These are phyloP conservation scores for Merluccius polli DNA, from an alignment of 2,797 vertebrate genomes.

Conservation along the genomic window DNA sequence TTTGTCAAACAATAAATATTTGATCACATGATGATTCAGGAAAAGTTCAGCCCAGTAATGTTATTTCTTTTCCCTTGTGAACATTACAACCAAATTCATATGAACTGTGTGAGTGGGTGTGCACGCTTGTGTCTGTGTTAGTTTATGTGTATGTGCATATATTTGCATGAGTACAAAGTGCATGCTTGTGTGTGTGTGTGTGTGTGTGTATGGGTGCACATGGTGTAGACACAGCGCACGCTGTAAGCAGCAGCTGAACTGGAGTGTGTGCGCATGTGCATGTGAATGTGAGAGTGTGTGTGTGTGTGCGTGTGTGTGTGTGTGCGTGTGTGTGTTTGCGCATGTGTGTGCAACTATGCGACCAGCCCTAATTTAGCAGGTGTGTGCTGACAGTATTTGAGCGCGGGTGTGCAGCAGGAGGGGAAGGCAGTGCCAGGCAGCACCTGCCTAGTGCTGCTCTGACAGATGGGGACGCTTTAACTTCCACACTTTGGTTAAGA, in stretches of 20 bases:
- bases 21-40: neutral
- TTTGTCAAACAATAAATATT: neutral
- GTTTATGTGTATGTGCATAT: neutral
- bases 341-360: conserved; percentile 52
- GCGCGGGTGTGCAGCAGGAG: conserved; percentile 59
- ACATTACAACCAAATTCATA: neutral
- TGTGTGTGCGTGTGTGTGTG: conserved; percentile 18
- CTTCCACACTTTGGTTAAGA: conserved; percentile 80
- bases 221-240: no score
- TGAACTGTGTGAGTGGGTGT: neutral
- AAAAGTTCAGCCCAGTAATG: neutral
- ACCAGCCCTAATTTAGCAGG: conserved; percentile 77
- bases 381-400: conserved; percentile 79
- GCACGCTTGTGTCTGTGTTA: neutral
- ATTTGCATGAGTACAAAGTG: neutral
- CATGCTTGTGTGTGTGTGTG: no score
- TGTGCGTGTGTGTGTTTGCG: conserved; percentile 7
- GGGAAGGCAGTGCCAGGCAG: conserved; percentile 57
- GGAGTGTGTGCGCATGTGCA: conserved; percentile 31
- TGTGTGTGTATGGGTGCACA: neutral
- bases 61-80: neutral
- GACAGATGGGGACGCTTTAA: conserved; percentile 83
- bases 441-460: conserved; percentile 71
- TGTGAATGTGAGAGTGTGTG: conserved; percentile 43
- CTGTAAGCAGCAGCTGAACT: no score